Conservation (phyloP, 1,140 invertebrate genomes). For the Trichonephila inaurata region DNA sequence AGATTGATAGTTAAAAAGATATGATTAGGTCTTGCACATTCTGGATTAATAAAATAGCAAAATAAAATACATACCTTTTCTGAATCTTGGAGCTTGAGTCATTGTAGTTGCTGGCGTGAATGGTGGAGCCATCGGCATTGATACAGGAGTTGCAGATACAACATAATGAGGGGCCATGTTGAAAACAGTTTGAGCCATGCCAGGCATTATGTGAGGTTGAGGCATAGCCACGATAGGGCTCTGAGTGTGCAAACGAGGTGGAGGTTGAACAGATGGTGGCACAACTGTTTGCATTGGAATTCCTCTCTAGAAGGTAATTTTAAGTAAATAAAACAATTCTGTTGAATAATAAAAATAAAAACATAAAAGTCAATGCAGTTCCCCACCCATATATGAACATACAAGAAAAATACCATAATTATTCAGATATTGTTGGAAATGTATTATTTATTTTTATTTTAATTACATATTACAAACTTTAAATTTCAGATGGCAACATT, state of each 20-base stretch:
- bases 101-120: conserved; percentile 65
- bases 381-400: too few species aligned
- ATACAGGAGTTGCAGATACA: conserved; percentile 67
- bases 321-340: not conserved
- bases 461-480: too few species aligned
- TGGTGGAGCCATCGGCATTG: conserved; percentile 46
- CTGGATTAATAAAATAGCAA: too few species aligned
- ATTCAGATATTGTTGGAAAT: too few species aligned
- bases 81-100: conserved; percentile 69
- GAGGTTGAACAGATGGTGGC: conserved; percentile 59
- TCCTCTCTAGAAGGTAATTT: conserved; percentile 4
- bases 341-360: too few species aligned
- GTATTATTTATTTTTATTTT: too few species aligned
- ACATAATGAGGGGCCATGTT: conserved; percentile 73
- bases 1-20: too few species aligned
- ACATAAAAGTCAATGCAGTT: too few species aligned
- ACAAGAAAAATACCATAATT: too few species aligned
- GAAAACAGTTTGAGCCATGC: conserved; percentile 72
- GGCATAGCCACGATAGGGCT: conserved; percentile 75
- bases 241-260: conserved; percentile 71
- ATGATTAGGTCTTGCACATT: too few species aligned
- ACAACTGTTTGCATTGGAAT: conserved; percentile 50
- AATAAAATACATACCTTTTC: conserved; percentile 59
- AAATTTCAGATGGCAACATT: too few species aligned
- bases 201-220: conserved; percentile 72